Base-by-base conservation (phyloP, 2,113 vertebrate species). In the Xenopus borealis region DNA sequence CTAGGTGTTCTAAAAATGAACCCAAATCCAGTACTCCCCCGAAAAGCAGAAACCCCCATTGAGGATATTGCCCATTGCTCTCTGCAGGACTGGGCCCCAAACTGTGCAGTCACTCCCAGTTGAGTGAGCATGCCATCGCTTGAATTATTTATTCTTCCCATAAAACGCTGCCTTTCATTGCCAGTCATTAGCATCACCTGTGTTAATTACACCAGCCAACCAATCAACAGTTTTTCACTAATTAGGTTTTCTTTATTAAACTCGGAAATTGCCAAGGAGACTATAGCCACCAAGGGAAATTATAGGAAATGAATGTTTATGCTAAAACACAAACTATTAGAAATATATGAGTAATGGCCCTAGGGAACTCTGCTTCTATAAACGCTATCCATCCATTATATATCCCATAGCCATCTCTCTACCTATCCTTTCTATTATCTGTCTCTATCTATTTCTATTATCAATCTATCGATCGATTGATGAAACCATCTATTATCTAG, bases 141-240 rank as follows among this genome's bases (percentile, higher is more conserved):
- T 70, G 58, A 53, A 44, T 58, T 69, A 55, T 75, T 75, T 75
- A 75, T 90, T 90, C 88, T 86, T 75, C 86, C 88, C 87, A 89
- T 91, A 92, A 93, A 91, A 88, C 89, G 92, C 86, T 91, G 86
- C 59, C 94, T 94, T 96, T 96, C 93, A 93, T 91, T 94, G 95
- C 94, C 95, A 92, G 94, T 95, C 94, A 97, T 98, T 97, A 98
- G 94, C 94, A 95, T 97, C 93, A 97, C 95, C 95, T 96, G 94
- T 95, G 96, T 96, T 98, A 97, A 96, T 98, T 96, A 97, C 92
- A 93, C 93, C 92, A 93, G 94, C 95, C 94, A 96, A 95, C 95
- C 95, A 98, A 97, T 97, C 95, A 97, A 95, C 89, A 89, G 94
- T 92, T 94, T 91, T 89, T 91, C 92, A 91, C 95, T 98, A 97